These are phyloP conservation scores for Penaeus japonicus DNA, from an alignment of 1,140 invertebrate species.

Conservation along the genomic window DNA sequence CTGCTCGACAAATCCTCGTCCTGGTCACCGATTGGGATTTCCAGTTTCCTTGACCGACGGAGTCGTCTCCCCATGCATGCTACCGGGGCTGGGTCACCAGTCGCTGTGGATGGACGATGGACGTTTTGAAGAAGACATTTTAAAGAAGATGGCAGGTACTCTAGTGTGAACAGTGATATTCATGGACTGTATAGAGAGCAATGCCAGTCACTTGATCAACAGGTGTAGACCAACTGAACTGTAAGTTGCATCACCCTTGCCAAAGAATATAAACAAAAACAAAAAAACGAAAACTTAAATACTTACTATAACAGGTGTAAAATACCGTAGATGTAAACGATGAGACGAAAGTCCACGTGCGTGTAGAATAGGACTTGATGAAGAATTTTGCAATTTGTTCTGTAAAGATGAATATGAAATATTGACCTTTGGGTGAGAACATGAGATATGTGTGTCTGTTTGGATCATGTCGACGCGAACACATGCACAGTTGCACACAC, in stretches of 20 bases:
- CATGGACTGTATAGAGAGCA: background rate
- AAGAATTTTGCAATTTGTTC: background rate
- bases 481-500: too few species aligned
- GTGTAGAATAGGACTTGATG: background rate
- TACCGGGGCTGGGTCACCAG: background rate
- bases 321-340: too few species aligned
- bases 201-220: background rate
- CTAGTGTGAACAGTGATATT: too few species aligned
- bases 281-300: background rate
- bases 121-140: background rate
- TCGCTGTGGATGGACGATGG: background rate
- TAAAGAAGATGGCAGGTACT: too few species aligned
- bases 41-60: background rate
- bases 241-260: too few species aligned
- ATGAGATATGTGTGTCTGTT: too few species aligned
- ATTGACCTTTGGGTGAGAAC: too few species aligned
- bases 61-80: constrained; percentile 6
- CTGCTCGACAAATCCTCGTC: background rate
- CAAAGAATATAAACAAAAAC: background rate
- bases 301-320: too few species aligned
- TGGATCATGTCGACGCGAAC: too few species aligned
- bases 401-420: background rate
- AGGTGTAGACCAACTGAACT: background rate
- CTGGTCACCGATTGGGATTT: background rate
- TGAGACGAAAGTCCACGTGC: too few species aligned